A percentile compares a stretch with the other conserved stretches of the same genome.
Evolutionary conservation across 2,888 invertebrate genomes (phyloP).

Genomic region (Hartigia nigra): DNA sequence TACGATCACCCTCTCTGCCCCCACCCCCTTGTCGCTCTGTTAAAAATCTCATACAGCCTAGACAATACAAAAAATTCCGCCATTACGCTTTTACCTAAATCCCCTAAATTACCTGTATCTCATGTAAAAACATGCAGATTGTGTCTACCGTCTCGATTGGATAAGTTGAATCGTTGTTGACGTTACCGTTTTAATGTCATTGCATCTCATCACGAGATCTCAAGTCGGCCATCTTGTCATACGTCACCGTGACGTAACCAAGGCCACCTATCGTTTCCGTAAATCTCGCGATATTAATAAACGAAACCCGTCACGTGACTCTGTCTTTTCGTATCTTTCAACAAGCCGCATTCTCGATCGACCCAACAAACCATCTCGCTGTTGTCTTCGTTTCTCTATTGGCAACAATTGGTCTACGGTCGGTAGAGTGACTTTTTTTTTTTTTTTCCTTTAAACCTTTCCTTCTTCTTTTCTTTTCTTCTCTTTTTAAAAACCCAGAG

Average conservation of each 20-base stretch:
- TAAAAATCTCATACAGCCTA: background rate
- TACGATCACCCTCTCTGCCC: conserved; percentile 11
- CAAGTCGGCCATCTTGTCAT: background rate
- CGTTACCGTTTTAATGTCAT: conserved; percentile 31
- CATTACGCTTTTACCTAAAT: background rate
- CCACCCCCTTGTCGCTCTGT: too few relatives aligned
- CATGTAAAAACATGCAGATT: background rate
- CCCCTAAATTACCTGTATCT: background rate
- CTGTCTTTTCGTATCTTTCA: background rate
- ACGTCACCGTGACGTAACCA: background rate
- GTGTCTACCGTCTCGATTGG: conserved; percentile 35
- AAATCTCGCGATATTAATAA: conserved; percentile 26
- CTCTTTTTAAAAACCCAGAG: background rate
- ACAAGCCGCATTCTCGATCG: background rate
- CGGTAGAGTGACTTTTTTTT: background rate
- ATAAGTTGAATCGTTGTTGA: conserved; percentile 53
- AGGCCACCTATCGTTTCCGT: background rate
- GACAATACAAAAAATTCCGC: background rate
- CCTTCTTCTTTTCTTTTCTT: background rate
- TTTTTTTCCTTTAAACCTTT: background rate
- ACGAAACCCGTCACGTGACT: background rate
- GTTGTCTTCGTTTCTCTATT: background rate
- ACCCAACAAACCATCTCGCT: background rate
- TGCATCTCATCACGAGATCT: conserved; percentile 50
- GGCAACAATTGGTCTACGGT: background rate